A percentile compares a stretch with the other conserved stretches of the same genome.
Conservation (phyloP, 2,113 vertebrate species). For the Eolophus roseicapilla region DNA sequence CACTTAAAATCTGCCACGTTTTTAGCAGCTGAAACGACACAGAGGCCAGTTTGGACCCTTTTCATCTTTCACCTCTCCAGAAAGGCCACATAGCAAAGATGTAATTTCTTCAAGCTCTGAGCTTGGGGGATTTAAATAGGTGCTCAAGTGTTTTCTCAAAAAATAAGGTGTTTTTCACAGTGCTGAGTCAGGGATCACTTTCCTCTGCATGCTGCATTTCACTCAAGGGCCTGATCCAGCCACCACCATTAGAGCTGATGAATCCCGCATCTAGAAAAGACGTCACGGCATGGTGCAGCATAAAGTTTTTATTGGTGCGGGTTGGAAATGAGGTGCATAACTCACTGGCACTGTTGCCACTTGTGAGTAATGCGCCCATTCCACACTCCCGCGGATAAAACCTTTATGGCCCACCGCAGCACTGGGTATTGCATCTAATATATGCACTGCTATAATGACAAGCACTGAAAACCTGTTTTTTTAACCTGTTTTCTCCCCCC, state of each 20-base stretch:
- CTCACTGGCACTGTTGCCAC: slow-evolving; percentile 29
- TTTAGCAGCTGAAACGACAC: neutral
- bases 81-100: neutral
- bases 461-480: slow-evolving; percentile 52
- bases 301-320: slow-evolving; percentile 58
- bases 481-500: slow-evolving; percentile 12
- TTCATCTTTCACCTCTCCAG: neutral
- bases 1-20: neutral
- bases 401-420: slow-evolving; percentile 53
- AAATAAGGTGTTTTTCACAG: neutral
- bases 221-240: neutral
- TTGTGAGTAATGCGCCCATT: slow-evolving; percentile 62
- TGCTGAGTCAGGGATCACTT: slow-evolving; percentile 45
- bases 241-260: slow-evolving; percentile 10
- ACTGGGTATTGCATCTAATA: slow-evolving; percentile 7
- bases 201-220: neutral
- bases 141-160: rapidly evolving
- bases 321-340: slow-evolving; percentile 52
- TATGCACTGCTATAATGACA: slow-evolving; percentile 43
- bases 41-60: neutral
- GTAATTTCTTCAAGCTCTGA: neutral
- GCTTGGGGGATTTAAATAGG: neutral
- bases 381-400: slow-evolving; percentile 49
- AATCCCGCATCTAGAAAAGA: neutral
- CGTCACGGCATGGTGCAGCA: neutral